Evolutionary conservation across 2,888 invertebrate species (phyloP).

Genomic region (Barypeithes pellucidus): DNA sequence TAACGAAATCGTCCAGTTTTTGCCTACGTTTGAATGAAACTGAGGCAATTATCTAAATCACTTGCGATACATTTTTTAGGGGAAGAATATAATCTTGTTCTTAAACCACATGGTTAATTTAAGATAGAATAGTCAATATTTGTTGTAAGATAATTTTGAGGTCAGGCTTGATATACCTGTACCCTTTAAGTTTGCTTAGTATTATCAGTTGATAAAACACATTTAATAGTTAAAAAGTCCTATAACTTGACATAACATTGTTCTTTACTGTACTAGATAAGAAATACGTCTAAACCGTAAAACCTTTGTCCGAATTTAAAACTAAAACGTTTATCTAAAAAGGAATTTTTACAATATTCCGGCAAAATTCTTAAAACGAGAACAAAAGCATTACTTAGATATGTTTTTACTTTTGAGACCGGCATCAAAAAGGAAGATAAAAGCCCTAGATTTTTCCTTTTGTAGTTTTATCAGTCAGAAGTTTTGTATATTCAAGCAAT

Average conservation of each 20-base stretch:
- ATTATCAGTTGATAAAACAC: too few species aligned
- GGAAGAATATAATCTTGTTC: too few species aligned
- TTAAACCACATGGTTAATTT: too few species aligned
- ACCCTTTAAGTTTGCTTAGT: too few species aligned
- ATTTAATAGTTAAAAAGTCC: too few species aligned
- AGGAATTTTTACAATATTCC: not conserved
- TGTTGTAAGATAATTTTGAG: too few species aligned
- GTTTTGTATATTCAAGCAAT: not conserved
- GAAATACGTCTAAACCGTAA: not conserved
- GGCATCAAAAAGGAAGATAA: slow-evolving; percentile 3
- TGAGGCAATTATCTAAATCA: too few species aligned
- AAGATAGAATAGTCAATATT: too few species aligned
- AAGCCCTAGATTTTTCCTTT: slow-evolving; percentile 4
- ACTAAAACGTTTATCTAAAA: not conserved
- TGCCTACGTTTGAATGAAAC: too few species aligned
- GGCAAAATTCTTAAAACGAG: not conserved
- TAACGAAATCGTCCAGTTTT: too few species aligned
- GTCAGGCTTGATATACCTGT: too few species aligned
- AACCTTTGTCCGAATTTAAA: not conserved
- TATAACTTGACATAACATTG: not conserved
- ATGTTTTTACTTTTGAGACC: not conserved
- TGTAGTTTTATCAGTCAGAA: slow-evolving; percentile 3
- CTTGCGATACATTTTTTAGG: too few species aligned
- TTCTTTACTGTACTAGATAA: not conserved
- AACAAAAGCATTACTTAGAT: not conserved